Conservation (phyloP, 2,888 invertebrate genomes). For the Heliconius ethilla region DNA sequence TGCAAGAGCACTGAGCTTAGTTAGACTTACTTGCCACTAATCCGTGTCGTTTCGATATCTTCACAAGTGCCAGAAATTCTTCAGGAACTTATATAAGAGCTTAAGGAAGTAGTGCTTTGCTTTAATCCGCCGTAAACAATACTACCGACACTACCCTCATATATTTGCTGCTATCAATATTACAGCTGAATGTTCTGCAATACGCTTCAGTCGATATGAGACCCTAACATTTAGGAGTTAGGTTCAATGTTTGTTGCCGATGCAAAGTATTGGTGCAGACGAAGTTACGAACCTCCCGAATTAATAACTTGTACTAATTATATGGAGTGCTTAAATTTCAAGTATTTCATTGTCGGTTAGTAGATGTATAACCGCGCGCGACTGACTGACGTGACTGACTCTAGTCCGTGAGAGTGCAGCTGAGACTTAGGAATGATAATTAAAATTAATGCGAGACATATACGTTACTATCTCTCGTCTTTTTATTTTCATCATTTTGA, state of each 20-base stretch:
- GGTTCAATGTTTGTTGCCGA: not conserved
- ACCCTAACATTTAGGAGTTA: not conserved
- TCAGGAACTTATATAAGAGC: conserved; percentile 59
- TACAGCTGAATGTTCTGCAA: conserved; percentile 23
- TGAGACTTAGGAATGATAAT: not conserved
- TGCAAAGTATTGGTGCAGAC: conserved; percentile 3
- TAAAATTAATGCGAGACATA: not conserved
- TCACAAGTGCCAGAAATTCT: conserved; percentile 19
- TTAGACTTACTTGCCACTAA: not conserved
- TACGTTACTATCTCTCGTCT: too few species aligned
- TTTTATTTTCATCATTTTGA: too few species aligned
- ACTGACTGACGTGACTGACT: too few species aligned
- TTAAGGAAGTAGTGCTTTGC: conserved; percentile 60
- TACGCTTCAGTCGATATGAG: not conserved
- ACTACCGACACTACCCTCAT: conserved; percentile 65
- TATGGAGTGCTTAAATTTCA: not conserved
- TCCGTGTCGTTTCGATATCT: not conserved
- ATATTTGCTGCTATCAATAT: conserved; percentile 47
- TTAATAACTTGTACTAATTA: conserved; percentile 24
- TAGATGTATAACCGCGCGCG: not conserved
- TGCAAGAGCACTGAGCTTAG: not conserved
- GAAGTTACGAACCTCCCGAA: conserved; percentile 2
- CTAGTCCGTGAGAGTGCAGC: not conserved
- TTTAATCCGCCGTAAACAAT: conserved; percentile 72
- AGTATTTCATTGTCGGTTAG: not conserved